Percentiles rank a stretch among this genome's conserved stretches.
phyloP scores from a whole-genome alignment of 2,113 vertebrate species.

The Rattus rattus region DNA sequence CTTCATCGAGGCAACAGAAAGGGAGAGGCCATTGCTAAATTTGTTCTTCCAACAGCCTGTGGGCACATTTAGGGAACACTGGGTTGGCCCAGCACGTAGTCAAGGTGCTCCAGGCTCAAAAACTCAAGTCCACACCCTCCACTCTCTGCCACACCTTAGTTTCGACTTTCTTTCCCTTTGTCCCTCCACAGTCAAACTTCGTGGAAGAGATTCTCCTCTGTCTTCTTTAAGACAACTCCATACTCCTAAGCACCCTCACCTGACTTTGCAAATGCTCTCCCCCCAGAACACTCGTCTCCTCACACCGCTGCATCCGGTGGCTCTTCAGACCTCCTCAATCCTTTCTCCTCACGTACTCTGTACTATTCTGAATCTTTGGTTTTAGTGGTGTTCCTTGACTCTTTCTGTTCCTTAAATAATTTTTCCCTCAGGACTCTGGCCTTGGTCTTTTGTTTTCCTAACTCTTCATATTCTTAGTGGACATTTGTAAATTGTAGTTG shows the following conservation, averaged over 20 bases:
- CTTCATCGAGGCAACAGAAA: conserved; percentile 62
- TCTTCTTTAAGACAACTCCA: neutral
- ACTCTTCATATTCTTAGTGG: conserved; percentile 1
- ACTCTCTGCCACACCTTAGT: conserved; percentile 51
- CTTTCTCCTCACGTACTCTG: neutral
- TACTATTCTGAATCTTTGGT: neutral
- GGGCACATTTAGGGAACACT: conserved; percentile 45
- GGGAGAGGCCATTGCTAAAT: conserved; percentile 72
- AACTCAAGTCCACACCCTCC: conserved; percentile 52
- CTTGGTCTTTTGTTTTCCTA: conserved; percentile 19
- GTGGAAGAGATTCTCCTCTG: neutral
- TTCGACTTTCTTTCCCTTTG: conserved; percentile 47
- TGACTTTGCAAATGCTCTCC: neutral
- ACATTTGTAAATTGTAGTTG: neutral
- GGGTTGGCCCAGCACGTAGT: conserved; percentile 32
- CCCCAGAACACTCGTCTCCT: neutral
- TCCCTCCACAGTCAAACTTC: neutral
- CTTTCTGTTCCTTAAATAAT: neutral
- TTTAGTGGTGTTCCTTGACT: neutral
- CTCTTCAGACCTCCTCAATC: neutral
- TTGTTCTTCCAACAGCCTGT: conserved; percentile 19
- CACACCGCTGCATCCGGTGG: neutral
- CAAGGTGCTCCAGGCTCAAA: conserved; percentile 25
- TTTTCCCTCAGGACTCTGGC: neutral
- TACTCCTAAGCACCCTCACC: neutral